phyloP scores from a whole-genome alignment of 2,888 invertebrate genomes.

The Myopa tessellatipennis region DNA sequence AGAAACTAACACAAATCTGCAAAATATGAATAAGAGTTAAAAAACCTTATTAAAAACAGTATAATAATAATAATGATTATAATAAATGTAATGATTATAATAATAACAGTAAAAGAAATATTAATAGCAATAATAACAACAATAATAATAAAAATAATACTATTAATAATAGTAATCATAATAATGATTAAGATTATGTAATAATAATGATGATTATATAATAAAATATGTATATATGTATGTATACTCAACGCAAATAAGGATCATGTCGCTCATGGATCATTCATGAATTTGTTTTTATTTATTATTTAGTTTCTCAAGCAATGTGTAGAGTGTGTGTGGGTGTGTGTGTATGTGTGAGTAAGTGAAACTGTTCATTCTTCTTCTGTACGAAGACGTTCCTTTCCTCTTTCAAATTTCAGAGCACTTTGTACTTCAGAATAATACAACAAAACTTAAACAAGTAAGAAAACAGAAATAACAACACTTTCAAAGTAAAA shows the following conservation, averaged over 20 bases:
- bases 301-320: not conserved
- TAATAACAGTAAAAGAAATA: not conserved
- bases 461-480: not conserved
- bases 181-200: too few relatives aligned
- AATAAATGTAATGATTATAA: not conserved
- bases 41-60: not conserved
- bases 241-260: too few relatives aligned
- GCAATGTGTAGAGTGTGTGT: not conserved
- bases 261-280: not conserved
- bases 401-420: not conserved
- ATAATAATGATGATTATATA: too few relatives aligned
- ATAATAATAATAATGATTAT: not conserved
- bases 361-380: not conserved
- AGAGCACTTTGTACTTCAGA: not conserved
- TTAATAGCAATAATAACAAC: not conserved
- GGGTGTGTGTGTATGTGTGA: not conserved
- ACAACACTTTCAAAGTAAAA: not conserved
- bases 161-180: not conserved
- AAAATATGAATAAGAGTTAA: not conserved
- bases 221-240: not conserved
- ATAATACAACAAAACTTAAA: not conserved
- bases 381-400: not conserved
- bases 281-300: not conserved
- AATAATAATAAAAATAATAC: too few relatives aligned
- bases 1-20: not conserved